A percentile compares a stretch with the other conserved stretches of the same genome.
Evolutionary conservation across 2,888 invertebrate species (phyloP).

Genomic region (Galerucella pusilla): DNA sequence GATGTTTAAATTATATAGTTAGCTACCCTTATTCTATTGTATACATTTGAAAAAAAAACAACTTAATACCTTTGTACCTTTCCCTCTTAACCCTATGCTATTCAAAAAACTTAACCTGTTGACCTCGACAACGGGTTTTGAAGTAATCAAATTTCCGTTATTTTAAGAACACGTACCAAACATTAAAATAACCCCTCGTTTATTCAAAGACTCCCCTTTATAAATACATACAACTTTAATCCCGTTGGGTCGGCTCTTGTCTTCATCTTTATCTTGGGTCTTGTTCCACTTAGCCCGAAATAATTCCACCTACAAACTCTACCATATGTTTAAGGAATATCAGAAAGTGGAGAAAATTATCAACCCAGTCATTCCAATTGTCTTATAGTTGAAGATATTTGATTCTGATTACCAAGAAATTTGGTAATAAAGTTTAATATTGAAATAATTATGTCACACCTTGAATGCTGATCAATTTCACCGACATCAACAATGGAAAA

Average conservation of each 20-base stretch:
- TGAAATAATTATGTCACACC: too few relatives aligned
- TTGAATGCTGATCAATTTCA: too few relatives aligned
- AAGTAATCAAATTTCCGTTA: constrained; percentile 54
- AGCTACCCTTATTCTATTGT: too few relatives aligned
- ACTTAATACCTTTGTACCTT: constrained; percentile 13
- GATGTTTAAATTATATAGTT: too few relatives aligned
- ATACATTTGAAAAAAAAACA: background rate
- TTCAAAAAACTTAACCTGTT: constrained; percentile 47
- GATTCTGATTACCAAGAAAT: too few relatives aligned
- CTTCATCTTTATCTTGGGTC: constrained; percentile 15
- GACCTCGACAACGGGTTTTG: constrained; percentile 52
- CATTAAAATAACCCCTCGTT: constrained; percentile 47
- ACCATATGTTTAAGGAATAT: background rate
- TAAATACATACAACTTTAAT: constrained; percentile 34
- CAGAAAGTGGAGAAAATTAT: too few relatives aligned
- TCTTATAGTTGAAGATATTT: too few relatives aligned
- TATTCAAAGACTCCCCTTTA: constrained; percentile 22
- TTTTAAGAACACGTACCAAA: constrained; percentile 47
- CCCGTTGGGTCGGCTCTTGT: constrained; percentile 27
- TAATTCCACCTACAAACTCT: constrained; percentile 6
- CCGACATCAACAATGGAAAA: too few relatives aligned
- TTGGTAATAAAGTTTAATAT: too few relatives aligned
- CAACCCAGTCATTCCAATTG: too few relatives aligned
- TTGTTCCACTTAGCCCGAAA: background rate
- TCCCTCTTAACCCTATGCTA: constrained; percentile 13